Conservation (phyloP, 2,797 vertebrate species). For the Malacoraja senta region DNA sequence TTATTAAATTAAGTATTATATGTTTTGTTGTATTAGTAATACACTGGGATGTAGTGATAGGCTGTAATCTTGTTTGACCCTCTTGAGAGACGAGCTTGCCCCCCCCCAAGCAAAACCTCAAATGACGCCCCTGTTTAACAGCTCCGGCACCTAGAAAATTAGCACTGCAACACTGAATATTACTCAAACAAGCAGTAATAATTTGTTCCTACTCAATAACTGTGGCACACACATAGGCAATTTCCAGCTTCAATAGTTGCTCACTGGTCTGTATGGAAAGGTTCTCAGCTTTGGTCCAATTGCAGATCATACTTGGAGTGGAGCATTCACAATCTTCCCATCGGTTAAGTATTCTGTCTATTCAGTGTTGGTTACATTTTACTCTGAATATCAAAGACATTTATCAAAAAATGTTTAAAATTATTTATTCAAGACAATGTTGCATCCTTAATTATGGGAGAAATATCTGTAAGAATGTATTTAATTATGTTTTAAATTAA, state of each 20-base stretch:
- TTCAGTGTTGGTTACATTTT: neutral
- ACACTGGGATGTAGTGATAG: no score
- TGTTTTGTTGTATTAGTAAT: no score
- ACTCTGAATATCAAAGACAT: neutral
- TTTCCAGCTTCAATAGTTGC: neutral
- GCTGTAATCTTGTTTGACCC: no score
- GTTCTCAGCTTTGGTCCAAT: neutral
- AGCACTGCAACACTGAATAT: no score
- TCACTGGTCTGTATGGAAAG: neutral
- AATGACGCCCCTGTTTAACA: no score
- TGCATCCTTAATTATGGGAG: neutral
- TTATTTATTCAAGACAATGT: no score
- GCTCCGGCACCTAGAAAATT: no score
- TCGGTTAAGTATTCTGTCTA: neutral
- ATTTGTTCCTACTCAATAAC: neutral
- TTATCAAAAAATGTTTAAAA: no score
- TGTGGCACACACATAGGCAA: neutral
- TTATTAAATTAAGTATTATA: no score
- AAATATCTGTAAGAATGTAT: neutral
- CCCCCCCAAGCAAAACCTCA: no score
- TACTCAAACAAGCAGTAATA: no score
- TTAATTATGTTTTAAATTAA: neutral
- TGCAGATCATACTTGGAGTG: neutral
- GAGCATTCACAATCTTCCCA: neutral
- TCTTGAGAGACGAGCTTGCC: no score